Percentiles rank a stretch among this genome's conserved stretches.
phyloP scores from a whole-genome alignment of 2,797 vertebrate genomes.

The Myotis pilosus region DNA sequence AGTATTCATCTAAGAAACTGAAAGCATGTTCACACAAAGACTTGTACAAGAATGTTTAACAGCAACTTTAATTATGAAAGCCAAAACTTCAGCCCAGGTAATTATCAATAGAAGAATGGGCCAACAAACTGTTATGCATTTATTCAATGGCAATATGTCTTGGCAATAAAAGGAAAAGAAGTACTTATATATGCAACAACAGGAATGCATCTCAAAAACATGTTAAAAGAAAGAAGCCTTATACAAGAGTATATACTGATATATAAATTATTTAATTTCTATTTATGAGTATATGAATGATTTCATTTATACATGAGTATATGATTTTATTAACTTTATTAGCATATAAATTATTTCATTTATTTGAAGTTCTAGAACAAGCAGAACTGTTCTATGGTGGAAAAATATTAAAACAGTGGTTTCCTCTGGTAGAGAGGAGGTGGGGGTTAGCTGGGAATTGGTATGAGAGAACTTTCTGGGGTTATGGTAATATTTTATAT shows the following conservation, averaged over 20 bases:
- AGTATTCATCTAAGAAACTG: neutral
- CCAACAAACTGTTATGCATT: neutral
- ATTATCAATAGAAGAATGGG: neutral
- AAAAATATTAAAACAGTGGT: neutral
- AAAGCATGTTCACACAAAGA: neutral
- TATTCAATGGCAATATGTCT: neutral
- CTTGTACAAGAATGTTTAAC: neutral
- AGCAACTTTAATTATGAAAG: neutral
- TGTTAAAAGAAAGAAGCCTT: neutral
- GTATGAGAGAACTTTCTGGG: neutral
- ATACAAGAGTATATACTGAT: neutral
- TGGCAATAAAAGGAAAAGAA: neutral
- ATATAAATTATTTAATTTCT: neutral
- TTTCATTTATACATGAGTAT: neutral
- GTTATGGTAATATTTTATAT: neutral
- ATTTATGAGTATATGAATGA: neutral
- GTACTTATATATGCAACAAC: neutral
- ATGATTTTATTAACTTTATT: neutral
- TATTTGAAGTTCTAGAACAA: conserved; percentile 7
- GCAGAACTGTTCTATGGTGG: neutral
- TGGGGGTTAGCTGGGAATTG: neutral
- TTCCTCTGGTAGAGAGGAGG: neutral
- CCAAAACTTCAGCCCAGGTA: neutral
- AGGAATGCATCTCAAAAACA: neutral
- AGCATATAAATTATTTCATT: neutral